These are phyloP conservation scores for Physocephala rufipes DNA, from an alignment of 2,888 invertebrate genomes.

Conservation along the genomic window DNA sequence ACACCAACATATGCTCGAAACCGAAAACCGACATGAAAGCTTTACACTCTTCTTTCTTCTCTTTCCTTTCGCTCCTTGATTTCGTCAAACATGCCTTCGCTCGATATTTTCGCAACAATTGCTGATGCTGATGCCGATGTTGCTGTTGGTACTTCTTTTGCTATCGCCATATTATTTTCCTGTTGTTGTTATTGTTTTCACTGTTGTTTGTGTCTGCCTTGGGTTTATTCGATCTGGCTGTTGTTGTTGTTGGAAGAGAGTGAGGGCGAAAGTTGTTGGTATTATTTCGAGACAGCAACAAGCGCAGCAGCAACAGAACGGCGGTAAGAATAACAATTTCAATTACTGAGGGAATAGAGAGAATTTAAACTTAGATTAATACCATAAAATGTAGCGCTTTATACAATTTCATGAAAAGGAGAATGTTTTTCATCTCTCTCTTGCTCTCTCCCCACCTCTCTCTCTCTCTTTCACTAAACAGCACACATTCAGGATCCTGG, in stretches of 20 bases:
- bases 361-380: conserved; percentile 15
- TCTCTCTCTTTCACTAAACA: neutral
- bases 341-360: conserved; percentile 7
- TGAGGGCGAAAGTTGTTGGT: neutral
- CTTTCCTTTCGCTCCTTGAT: too few relatives aligned
- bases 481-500: neutral
- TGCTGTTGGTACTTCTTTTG: neutral
- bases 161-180: neutral
- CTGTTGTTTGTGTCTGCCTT: conserved; percentile 14
- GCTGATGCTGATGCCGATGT: too few relatives aligned
- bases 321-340: neutral
- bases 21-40: conserved; percentile 15
- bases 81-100: too few relatives aligned
- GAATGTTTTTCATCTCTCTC: neutral
- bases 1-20: conserved; percentile 27
- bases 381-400: too few relatives aligned
- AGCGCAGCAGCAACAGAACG: too few relatives aligned
- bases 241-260: neutral
- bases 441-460: neutral
- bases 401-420: conserved; percentile 19
- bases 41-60: too few relatives aligned
- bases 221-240: neutral
- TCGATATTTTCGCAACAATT: neutral
- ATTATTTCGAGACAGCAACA: neutral
- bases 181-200: neutral